Conservation (phyloP, 2,113 vertebrate species). For the Eulemur rufifrons region DNA sequence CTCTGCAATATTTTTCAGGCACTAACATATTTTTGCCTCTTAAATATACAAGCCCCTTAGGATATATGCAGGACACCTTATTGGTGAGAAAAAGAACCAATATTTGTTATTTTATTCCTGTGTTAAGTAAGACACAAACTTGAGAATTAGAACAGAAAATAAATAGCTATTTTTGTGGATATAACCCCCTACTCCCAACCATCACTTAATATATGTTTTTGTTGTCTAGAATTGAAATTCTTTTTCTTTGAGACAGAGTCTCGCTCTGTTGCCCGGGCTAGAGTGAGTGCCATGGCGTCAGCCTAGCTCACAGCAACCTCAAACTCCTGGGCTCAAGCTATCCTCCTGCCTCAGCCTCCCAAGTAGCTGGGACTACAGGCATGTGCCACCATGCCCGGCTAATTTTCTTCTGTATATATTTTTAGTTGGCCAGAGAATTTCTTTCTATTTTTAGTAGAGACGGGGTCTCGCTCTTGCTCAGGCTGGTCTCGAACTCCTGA, state of each 20-base stretch:
- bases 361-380: too few species aligned
- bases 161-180: not conserved
- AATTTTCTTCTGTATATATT: too few species aligned
- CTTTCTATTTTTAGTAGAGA: too few species aligned
- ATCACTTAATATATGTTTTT: not conserved
- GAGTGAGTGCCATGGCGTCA: too few species aligned
- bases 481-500: too few species aligned
- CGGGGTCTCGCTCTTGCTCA: too few species aligned
- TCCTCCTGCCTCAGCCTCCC: too few species aligned
- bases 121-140: not conserved
- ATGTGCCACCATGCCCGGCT: too few species aligned
- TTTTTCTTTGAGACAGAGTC: not conserved
- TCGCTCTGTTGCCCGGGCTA: too few species aligned
- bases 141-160: not conserved
- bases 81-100: not conserved
- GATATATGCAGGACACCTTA: not conserved
- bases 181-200: fast-evolving
- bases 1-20: not conserved
- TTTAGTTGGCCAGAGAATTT: too few species aligned
- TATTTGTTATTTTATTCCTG: not conserved
- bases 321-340: too few species aligned
- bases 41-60: not conserved
- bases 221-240: not conserved
- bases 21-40: not conserved
- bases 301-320: too few species aligned